These are phyloP conservation scores for Melierax canorus DNA, from an alignment of 2,113 vertebrate species.

Conservation along the genomic window DNA sequence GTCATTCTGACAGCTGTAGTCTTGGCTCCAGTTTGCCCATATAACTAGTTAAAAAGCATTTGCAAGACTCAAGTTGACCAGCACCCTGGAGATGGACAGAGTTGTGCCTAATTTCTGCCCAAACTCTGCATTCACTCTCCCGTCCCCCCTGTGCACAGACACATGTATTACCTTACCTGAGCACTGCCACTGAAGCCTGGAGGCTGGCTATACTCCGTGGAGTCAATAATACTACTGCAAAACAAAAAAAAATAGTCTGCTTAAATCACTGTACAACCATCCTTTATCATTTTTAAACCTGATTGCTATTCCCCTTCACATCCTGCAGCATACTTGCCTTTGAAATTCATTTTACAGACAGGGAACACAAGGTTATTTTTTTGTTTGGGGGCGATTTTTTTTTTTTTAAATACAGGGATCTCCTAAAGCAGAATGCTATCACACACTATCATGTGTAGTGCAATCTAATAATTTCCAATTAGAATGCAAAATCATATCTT, in stretches of 20 bases:
- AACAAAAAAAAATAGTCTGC: constrained; percentile 51
- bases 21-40: not conserved
- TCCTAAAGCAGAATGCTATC: not conserved
- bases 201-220: constrained; percentile 89
- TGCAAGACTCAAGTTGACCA: not conserved
- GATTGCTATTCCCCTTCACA: not conserved
- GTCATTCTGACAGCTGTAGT: not conserved
- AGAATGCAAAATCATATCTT: not conserved
- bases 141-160: rapidly evolving
- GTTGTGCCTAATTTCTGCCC: not conserved
- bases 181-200: constrained; percentile 90
- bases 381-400: not conserved
- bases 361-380: not conserved
- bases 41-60: not conserved
- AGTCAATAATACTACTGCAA: constrained; percentile 92
- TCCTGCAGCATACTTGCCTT: not conserved
- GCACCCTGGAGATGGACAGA: not conserved
- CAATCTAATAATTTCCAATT: not conserved
- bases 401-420: not conserved
- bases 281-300: not conserved
- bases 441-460: not conserved
- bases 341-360: not conserved
- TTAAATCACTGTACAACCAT: constrained; percentile 15
- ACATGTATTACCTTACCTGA: constrained; percentile 76
- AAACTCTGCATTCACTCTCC: not conserved